phyloP scores from a whole-genome alignment of 2,113 vertebrate genomes.

The Calonectris borealis region DNA sequence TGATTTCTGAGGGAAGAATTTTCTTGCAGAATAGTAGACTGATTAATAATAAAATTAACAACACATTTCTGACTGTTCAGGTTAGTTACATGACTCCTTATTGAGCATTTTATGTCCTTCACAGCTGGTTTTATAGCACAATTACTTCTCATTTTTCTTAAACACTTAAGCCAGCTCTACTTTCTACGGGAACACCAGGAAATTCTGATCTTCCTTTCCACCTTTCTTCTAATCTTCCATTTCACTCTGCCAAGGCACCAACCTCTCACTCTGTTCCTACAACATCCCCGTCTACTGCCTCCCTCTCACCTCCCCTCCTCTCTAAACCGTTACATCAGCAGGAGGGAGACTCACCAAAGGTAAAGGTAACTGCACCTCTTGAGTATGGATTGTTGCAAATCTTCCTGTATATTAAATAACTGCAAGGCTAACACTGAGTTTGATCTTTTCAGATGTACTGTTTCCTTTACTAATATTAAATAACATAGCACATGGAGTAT shows the following conservation, averaged over 20 bases:
- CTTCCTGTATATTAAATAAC: background rate
- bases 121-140: background rate
- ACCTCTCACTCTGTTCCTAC: conserved; percentile 44
- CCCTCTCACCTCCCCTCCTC: conserved; percentile 72
- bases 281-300: conserved; percentile 49
- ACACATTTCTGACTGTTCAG: background rate
- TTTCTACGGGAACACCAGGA: conserved; percentile 37
- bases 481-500: background rate
- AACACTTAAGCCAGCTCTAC: conserved; percentile 64
- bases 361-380: conserved; percentile 85
- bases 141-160: conserved; percentile 57
- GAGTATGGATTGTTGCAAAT: conserved; percentile 54
- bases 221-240: conserved; percentile 54
- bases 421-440: conserved; percentile 2
- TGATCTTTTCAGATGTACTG: background rate
- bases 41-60: background rate
- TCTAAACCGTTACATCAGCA: conserved; percentile 75
- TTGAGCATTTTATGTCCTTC: background rate
- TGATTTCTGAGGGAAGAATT: background rate
- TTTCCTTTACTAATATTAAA: conserved; percentile 60
- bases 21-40: background rate
- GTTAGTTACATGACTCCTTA: background rate
- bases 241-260: conserved; percentile 55
- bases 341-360: conserved; percentile 78
- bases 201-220: conserved; percentile 44